Conservation (phyloP, 2,888 invertebrate genomes). For the Amblyjoppa fuscipennis region DNA sequence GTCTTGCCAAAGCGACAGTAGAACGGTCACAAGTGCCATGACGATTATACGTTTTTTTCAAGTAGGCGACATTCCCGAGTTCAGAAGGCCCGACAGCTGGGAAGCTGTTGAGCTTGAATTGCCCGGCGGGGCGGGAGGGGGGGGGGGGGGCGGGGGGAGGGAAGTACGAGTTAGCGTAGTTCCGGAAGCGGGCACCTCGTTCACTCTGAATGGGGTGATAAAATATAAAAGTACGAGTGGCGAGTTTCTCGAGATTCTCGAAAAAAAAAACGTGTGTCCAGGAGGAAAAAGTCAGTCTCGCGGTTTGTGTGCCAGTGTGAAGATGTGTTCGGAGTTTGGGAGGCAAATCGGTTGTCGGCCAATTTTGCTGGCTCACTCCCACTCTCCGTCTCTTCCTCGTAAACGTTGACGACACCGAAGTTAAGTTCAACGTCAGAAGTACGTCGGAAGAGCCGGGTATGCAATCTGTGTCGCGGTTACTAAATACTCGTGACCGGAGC, state of each 20-base stretch:
- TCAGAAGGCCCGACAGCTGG: neutral
- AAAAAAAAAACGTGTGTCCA: neutral
- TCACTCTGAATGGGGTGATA: neutral
- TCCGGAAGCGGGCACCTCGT: constrained; percentile 5
- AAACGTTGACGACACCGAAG: constrained; percentile 54
- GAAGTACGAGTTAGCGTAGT: neutral
- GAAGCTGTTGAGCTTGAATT: neutral
- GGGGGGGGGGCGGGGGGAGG: no score
- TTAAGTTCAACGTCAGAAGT: constrained; percentile 48
- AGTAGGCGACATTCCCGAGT: neutral
- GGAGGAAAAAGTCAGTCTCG: constrained; percentile 17
- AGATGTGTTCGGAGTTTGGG: constrained; percentile 18
- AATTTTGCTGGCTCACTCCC: constrained; percentile 34
- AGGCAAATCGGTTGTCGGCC: constrained; percentile 28
- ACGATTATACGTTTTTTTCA: neutral
- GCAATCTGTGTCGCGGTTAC: constrained; percentile 57
- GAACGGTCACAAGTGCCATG: neutral
- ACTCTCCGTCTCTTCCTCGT: constrained; percentile 1
- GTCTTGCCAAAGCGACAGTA: neutral
- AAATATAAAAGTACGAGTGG: neutral
- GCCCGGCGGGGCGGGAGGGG: no score
- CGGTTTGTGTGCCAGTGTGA: neutral
- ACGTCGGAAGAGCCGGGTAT: constrained; percentile 47
- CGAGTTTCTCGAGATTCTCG: neutral
- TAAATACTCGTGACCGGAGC: constrained; percentile 44